Evolutionary conservation across 2,113 vertebrate species (phyloP).

Genomic region (pig (Sus scrofa)): T2T-Sscrofa CM000818.6:11314501-11315000

Average conservation of each 20-base stretch:
- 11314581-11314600: slow-evolving; percentile 51
- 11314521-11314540: slow-evolving; percentile 30
- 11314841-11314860: slow-evolving; percentile 81
- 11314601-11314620: slow-evolving; percentile 37
- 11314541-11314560: slow-evolving; percentile 2
- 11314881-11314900: slow-evolving; percentile 63
- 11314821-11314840: slow-evolving; percentile 79
- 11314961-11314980: slow-evolving; percentile 46
- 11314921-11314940: slow-evolving; percentile 33
- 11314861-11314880: slow-evolving; percentile 66
- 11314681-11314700: slow-evolving; percentile 67
- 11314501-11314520: slow-evolving; percentile 40
- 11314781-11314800: slow-evolving; percentile 68
- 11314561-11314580: slow-evolving; percentile 36
- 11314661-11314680: slow-evolving; percentile 48
- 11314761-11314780: slow-evolving; percentile 66
- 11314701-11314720: slow-evolving; percentile 29
- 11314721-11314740: slow-evolving; percentile 67
- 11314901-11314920: slow-evolving; percentile 72
- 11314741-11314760: slow-evolving; percentile 73
- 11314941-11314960: slow-evolving; percentile 30
- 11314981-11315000: neutral
- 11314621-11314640: slow-evolving; percentile 49
- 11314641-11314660: neutral
- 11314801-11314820: slow-evolving; percentile 82